These are phyloP conservation scores for Zosterops borbonicus DNA, from an alignment of 2,113 vertebrate species.

Conservation along the genomic window DNA sequence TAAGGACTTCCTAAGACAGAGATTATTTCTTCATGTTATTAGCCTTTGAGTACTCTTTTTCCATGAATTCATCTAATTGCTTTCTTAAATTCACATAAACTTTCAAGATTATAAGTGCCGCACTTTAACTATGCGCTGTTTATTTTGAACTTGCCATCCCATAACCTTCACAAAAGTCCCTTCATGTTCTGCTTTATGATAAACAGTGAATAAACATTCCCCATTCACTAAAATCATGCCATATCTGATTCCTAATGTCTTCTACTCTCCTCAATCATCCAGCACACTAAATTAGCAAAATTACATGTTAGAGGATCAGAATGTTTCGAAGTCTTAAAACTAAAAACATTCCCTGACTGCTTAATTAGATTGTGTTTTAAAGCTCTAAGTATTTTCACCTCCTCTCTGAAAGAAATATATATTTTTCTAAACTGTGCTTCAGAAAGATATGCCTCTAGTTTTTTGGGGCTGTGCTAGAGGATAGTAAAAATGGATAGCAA, in stretches of 20 bases:
- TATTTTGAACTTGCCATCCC: not conserved
- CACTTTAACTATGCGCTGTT: not conserved
- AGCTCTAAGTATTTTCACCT: not conserved
- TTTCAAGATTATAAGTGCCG: not conserved
- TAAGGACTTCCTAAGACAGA: not conserved
- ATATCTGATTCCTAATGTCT: not conserved
- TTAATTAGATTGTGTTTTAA: not conserved
- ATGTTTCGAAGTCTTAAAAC: not conserved
- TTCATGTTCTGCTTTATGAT: not conserved
- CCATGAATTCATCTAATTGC: slow-evolving; percentile 13
- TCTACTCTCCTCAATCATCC: not conserved
- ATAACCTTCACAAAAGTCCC: not conserved
- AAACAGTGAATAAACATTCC: not conserved
- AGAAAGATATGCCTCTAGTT: not conserved
- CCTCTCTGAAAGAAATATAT: not conserved
- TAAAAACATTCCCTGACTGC: not conserved
- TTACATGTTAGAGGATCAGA: not conserved
- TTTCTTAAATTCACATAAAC: slow-evolving; percentile 15
- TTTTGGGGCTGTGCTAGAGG: not conserved
- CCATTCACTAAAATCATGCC: not conserved
- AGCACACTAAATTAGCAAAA: not conserved
- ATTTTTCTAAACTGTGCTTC: not conserved
- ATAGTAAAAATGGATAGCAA: not conserved
- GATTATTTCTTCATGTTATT: slow-evolving; percentile 15
- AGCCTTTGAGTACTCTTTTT: slow-evolving; percentile 17